Evolutionary conservation across 2,888 invertebrate species (phyloP).

Genomic region (Aphodius sticticus): DNA sequence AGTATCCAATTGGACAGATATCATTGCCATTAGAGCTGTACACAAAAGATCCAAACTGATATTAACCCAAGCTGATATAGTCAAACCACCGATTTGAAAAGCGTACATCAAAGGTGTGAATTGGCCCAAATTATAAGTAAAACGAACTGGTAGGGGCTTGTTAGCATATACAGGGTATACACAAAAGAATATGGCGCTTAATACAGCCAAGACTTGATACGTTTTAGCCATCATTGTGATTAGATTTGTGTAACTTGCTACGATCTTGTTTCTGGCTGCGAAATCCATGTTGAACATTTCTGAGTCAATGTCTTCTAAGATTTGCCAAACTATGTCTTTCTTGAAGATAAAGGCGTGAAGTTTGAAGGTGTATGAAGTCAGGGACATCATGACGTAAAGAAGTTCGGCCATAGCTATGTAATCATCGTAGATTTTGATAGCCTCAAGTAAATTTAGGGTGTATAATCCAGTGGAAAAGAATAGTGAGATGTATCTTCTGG

Average conservation of each 20-base stretch:
- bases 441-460: not conserved
- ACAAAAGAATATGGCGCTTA: conserved; percentile 5
- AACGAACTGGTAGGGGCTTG: not conserved
- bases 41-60: conserved; percentile 25
- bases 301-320: conserved; percentile 9
- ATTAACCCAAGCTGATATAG: conserved; percentile 9
- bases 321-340: not conserved
- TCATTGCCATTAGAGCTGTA: conserved; percentile 22
- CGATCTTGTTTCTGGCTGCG: not conserved
- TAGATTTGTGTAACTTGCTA: not conserved
- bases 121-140: conserved; percentile 12
- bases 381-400: not conserved
- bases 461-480: conserved; percentile 8
- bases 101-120: conserved; percentile 17
- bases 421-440: conserved; percentile 8
- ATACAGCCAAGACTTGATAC: conserved; percentile 13
- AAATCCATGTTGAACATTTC: not conserved
- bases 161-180: conserved; percentile 12
- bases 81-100: conserved; percentile 13
- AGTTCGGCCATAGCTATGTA: conserved; percentile 13
- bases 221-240: conserved; percentile 10
- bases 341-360: conserved; percentile 7
- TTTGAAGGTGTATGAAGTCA: conserved; percentile 9
- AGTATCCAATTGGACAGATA: conserved; percentile 25
- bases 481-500: not conserved